These are phyloP conservation scores for human DNA, from an alignment of 2,113 vertebrate species.

Conservation along the genomic window DNA sequence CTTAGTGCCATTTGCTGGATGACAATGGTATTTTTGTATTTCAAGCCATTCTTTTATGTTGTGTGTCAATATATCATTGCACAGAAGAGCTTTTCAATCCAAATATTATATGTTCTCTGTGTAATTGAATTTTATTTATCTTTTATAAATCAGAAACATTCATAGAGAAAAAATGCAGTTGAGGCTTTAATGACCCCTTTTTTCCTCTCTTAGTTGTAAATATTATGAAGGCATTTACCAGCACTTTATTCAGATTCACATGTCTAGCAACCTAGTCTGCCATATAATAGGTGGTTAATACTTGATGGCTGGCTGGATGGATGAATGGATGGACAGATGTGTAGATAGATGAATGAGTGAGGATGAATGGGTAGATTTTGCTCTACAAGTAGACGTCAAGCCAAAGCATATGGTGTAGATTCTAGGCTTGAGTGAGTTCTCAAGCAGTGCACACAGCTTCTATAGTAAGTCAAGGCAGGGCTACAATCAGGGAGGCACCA, in stretches of 20 bases:
- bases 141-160: slow-evolving; percentile 77
- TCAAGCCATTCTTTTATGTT: slow-evolving; percentile 75
- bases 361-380: not conserved
- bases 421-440: not conserved
- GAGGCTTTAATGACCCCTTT: not conserved
- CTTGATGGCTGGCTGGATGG: not conserved
- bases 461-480: not conserved
- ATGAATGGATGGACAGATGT: not conserved
- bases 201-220: not conserved
- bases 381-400: not conserved
- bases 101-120: slow-evolving; percentile 62
- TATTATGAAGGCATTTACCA: not conserved
- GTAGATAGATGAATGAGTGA: not conserved
- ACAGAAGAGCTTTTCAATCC: slow-evolving; percentile 67
- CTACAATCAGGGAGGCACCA: not conserved
- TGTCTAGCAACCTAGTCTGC: not conserved
- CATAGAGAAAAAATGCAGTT: slow-evolving; percentile 28
- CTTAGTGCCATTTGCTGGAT: slow-evolving; percentile 80
- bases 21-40: slow-evolving; percentile 84
- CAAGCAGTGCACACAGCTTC: not conserved
- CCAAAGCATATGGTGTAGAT: not conserved
- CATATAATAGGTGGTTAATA: not conserved
- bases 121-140: slow-evolving; percentile 77
- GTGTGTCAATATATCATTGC: slow-evolving; percentile 69
- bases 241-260: not conserved